Conservation (phyloP, 2,888 invertebrate species). For the Coleophora deauratella region DNA sequence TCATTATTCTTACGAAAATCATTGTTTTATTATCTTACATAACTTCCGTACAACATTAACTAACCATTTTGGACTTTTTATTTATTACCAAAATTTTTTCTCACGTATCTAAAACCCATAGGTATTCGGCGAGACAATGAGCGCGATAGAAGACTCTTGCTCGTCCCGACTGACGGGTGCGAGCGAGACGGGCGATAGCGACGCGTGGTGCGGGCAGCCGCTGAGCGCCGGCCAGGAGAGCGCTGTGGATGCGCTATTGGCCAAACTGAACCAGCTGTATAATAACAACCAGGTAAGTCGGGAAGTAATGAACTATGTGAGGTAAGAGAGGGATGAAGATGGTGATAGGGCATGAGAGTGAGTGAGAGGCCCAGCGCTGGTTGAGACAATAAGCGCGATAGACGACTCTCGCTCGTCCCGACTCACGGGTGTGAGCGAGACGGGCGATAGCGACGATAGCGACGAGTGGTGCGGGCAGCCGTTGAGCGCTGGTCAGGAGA, state of each 20-base stretch:
- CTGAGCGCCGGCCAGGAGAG: constrained; percentile 67
- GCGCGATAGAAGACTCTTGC: constrained; percentile 14
- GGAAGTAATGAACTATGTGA: no score
- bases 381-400: constrained; percentile 26
- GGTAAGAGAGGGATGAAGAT: no score
- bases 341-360: no score
- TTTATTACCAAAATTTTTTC: no score
- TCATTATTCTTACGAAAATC: no score
- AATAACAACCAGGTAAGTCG: constrained; percentile 54
- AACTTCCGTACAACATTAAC: no score
- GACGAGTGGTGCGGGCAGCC: constrained; percentile 28
- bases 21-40: no score
- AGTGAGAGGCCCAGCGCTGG: no score
- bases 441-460: constrained; percentile 17
- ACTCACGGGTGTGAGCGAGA: constrained; percentile 9
- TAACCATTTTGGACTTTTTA: no score
- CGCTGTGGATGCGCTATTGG: constrained; percentile 64
- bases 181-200: constrained; percentile 15
- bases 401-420: constrained; percentile 13
- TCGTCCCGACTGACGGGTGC: constrained; percentile 6
- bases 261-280: constrained; percentile 52
- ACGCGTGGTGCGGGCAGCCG: constrained; percentile 27
- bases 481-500: constrained; percentile 65
- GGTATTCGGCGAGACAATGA: constrained; percentile 51
- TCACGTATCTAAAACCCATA: constrained; percentile 15